phyloP scores from a whole-genome alignment of 2,888 invertebrate genomes.

The Cloeon dipterum region DNA sequence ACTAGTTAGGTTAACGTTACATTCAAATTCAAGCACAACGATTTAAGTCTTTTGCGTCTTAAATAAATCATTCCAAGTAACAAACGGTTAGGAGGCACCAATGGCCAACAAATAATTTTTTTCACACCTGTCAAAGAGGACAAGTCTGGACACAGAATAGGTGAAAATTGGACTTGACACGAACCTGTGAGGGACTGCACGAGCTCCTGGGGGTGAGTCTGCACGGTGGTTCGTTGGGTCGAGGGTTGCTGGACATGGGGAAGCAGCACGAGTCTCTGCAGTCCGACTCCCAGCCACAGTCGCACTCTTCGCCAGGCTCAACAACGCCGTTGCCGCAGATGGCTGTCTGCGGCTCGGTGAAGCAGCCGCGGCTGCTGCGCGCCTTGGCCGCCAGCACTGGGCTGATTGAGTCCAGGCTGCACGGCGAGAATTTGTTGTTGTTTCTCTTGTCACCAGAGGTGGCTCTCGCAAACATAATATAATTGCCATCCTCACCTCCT shows the following conservation, averaged over 20 bases:
- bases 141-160: too few species aligned
- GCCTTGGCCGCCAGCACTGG: slow-evolving; percentile 83
- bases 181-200: slow-evolving; percentile 69
- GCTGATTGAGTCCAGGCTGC: slow-evolving; percentile 78
- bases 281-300: slow-evolving; percentile 96
- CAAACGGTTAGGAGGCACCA: too few species aligned
- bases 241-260: slow-evolving; percentile 63
- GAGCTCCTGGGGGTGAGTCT: slow-evolving; percentile 55
- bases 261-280: slow-evolving; percentile 86
- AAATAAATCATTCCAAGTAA: too few species aligned
- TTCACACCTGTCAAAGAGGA: too few species aligned
- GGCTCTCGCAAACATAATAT: slow-evolving; percentile 97
- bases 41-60: too few species aligned
- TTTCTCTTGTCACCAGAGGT: slow-evolving; percentile 95
- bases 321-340: slow-evolving; percentile 97
- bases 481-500: slow-evolving; percentile 91
- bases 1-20: too few species aligned
- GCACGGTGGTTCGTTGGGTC: slow-evolving; percentile 60
- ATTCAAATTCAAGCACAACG: too few species aligned
- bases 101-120: too few species aligned
- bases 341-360: slow-evolving; percentile 83
- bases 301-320: slow-evolving; percentile 92
- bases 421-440: slow-evolving; percentile 92
- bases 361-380: slow-evolving; percentile 73
- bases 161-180: too few species aligned